These are phyloP conservation scores for Danio tinwini DNA, from an alignment of 2,797 vertebrate genomes.

Conservation along the genomic window DNA sequence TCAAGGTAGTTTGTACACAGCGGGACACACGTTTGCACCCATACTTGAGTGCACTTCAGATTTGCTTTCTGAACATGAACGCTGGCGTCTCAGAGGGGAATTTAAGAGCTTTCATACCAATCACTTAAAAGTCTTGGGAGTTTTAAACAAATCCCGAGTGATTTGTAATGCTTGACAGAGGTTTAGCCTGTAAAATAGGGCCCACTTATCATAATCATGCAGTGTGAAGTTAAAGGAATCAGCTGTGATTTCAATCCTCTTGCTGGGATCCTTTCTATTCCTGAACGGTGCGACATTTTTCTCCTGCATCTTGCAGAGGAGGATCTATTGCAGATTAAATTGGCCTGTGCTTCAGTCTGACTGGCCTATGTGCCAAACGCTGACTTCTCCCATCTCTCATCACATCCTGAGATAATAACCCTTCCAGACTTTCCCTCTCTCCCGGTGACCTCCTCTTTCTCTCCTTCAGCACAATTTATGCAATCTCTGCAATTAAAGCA, in stretches of 20 bases:
- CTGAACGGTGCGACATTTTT: slow-evolving; percentile 17
- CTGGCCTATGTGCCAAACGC: slow-evolving; percentile 51
- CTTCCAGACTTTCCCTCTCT: slow-evolving; percentile 51
- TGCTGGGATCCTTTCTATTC: slow-evolving; percentile 9
- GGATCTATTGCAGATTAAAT: slow-evolving; percentile 39
- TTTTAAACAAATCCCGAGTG: slow-evolving; percentile 36
- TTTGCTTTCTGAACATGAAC: not conserved
- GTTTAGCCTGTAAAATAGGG: slow-evolving; percentile 36
- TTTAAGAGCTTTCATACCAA: slow-evolving; percentile 32
- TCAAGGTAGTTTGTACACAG: slow-evolving; percentile 31
- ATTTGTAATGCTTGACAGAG: slow-evolving; percentile 40
- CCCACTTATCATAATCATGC: slow-evolving; percentile 31
- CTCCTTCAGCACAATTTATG: no score
- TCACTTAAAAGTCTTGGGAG: slow-evolving; percentile 31
- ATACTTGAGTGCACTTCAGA: slow-evolving; percentile 29
- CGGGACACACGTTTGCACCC: not conserved
- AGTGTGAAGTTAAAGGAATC: slow-evolving; percentile 30
- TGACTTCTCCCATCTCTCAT: slow-evolving; percentile 66
- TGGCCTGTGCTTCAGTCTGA: slow-evolving; percentile 49
- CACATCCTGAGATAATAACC: slow-evolving; percentile 69
- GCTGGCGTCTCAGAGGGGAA: slow-evolving; percentile 8
- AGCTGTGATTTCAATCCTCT: slow-evolving; percentile 40
- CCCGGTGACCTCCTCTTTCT: not conserved
- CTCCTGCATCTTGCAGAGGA: slow-evolving; percentile 23
- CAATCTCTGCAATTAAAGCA: no score